phyloP scores from a whole-genome alignment of 2,113 vertebrate genomes.

The Canis aureus region DNA sequence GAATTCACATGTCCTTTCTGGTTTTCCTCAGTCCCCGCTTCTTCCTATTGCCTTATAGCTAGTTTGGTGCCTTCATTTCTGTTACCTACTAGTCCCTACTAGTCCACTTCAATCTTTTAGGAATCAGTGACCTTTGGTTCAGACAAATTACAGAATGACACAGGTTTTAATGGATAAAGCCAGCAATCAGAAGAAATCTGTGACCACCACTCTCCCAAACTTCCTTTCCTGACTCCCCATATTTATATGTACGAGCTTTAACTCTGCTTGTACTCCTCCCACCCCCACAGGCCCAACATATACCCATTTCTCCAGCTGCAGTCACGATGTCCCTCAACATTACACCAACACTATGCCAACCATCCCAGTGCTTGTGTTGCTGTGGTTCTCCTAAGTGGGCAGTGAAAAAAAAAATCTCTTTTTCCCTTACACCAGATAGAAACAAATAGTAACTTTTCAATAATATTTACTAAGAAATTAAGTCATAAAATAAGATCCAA shows the following conservation, averaged over 20 bases:
- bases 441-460: not conserved
- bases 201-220: not conserved
- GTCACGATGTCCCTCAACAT: not conserved
- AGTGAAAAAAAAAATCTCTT: not conserved
- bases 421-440: not conserved
- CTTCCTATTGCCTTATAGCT: not conserved
- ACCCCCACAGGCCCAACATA: not conserved
- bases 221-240: not conserved
- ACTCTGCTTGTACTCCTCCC: not conserved
- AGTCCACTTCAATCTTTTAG: not conserved
- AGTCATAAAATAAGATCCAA: not conserved
- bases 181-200: not conserved
- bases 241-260: not conserved
- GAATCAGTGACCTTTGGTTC: not conserved
- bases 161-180: not conserved
- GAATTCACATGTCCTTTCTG: not conserved
- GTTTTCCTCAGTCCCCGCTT: not conserved
- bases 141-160: not conserved
- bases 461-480: constrained; percentile 1
- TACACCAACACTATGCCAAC: not conserved
- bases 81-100: not conserved
- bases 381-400: not conserved
- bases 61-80: not conserved
- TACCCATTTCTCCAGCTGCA: not conserved
- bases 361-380: not conserved